Evolutionary conservation across 2,797 vertebrate genomes (phyloP), one percentile per base, ranked within the genome.

Genomic region (Syngnathus acus): DNA sequence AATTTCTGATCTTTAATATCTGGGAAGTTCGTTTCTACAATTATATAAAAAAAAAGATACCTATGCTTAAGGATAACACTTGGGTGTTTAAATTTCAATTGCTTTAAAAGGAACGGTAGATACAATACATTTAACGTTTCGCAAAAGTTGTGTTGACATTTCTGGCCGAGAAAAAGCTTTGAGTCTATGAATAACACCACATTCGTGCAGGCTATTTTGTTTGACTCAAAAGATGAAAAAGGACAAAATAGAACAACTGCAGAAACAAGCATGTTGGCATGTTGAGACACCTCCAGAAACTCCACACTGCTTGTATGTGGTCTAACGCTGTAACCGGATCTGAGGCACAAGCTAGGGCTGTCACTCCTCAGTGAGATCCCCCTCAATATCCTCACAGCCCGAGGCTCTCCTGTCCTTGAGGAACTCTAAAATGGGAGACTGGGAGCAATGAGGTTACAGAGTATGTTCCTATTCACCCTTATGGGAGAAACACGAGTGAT

Each of bases 241-340:
- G 65, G 68, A 71, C 66, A 60, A 38, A 71, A 62, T 0, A 23
- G 65, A 68, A 16, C 68, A 65, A 72, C 67, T 72, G 71, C 23
- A 69, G 62, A 39, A 0, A 55, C 55, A 60, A 51, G 58, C 23
- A 47, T 55, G 59, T 8, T 38, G 10, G 65, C 42, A 2, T 82
- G 87, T 77, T 71, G 68, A 82, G 80, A 87, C 80, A 80, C 68
- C 68, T 82, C 73, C 71, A 45, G 70, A 63, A 43, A 64, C 72
- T 76, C 69, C 53, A 60, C 64, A n/a, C 61, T 79, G 86, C 78
- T 88, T 84, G 85, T 77, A 82, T 88, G 87, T 84, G 76, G 83
- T 89, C 86, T 86, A 68, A 80, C 37, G 62, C 68, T 73, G 78
- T 73, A 81, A 80, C 68, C 71, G 62, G 72, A 83, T 80, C 80